Evolutionary conservation across 2,888 invertebrate genomes (phyloP).

Genomic region (Nezara viridula): DNA sequence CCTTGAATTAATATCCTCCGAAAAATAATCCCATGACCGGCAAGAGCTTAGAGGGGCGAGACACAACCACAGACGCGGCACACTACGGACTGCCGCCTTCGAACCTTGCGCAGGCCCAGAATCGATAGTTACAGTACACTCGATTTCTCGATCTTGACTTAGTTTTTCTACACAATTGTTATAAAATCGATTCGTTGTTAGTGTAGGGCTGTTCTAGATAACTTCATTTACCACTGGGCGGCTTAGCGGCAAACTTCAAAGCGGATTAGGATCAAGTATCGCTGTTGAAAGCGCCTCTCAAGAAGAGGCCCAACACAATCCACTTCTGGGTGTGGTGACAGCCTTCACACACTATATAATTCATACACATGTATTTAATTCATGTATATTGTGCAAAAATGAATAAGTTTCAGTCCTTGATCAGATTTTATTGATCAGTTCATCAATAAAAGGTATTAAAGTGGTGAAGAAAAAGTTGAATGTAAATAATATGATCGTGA

Average conservation of each 20-base stretch:
- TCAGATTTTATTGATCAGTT: no score
- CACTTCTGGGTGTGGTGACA: neutral
- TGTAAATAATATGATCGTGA: no score
- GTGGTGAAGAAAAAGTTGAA: no score
- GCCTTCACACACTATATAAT: neutral
- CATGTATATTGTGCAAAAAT: no score
- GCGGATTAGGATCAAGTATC: constrained; percentile 19
- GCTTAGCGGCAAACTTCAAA: constrained; percentile 23
- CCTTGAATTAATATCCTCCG: constrained; percentile 28
- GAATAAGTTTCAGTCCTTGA: no score
- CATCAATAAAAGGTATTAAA: no score
- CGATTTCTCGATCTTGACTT: constrained; percentile 46
- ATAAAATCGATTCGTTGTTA: neutral
- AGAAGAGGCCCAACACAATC: neutral
- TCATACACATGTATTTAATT: no score
- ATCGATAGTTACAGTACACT: constrained; percentile 17
- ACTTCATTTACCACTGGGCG: neutral
- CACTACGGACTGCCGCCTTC: constrained; percentile 46
- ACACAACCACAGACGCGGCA: constrained; percentile 46
- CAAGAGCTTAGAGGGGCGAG: neutral
- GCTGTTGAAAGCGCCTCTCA: neutral
- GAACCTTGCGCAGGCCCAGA: constrained; percentile 35
- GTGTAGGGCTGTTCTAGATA: neutral
- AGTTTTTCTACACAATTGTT: neutral
- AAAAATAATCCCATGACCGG: constrained; percentile 37